phyloP scores from a whole-genome alignment of 1,140 invertebrate species.

The Dufourea novaeangliae region DNA sequence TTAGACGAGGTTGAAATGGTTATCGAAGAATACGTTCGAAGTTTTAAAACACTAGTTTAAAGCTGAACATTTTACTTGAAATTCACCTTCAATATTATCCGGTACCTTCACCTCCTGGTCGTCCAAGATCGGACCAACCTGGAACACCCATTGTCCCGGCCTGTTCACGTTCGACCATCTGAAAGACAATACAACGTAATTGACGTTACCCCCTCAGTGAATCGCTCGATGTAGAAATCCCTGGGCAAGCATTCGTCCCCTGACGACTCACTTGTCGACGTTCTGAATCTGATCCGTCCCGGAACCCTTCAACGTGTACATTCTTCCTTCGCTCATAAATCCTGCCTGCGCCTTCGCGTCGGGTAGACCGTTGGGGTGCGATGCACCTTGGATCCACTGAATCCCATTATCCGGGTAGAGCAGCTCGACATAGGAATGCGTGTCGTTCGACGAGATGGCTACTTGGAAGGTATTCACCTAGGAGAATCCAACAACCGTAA shows the following conservation, averaged over 20 bases:
- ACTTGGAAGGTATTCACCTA: constrained; percentile 92
- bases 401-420: constrained; percentile 93
- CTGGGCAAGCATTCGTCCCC: background rate
- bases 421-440: constrained; percentile 91
- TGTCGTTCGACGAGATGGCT: constrained; percentile 90
- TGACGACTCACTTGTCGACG: constrained; percentile 86
- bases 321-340: constrained; percentile 91
- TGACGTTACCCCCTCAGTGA: background rate
- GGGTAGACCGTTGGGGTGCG: constrained; percentile 85
- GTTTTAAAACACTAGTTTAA: too few relatives aligned
- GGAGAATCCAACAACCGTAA: background rate
- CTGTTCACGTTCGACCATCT: constrained; percentile 92
- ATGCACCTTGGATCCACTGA: constrained; percentile 93
- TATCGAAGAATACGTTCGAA: too few relatives aligned
- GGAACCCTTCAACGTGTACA: constrained; percentile 89
- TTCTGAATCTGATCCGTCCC: constrained; percentile 92
- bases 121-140: constrained; percentile 86
- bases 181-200: background rate
- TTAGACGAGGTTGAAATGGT: too few relatives aligned
- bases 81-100: constrained; percentile 82
- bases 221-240: background rate
- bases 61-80: background rate
- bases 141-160: constrained; percentile 92
- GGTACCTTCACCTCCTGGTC: constrained; percentile 86
- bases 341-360: constrained; percentile 96